Base-by-base conservation (phyloP, 2,888 invertebrate species). In the Ferrisia virgata region DNA sequence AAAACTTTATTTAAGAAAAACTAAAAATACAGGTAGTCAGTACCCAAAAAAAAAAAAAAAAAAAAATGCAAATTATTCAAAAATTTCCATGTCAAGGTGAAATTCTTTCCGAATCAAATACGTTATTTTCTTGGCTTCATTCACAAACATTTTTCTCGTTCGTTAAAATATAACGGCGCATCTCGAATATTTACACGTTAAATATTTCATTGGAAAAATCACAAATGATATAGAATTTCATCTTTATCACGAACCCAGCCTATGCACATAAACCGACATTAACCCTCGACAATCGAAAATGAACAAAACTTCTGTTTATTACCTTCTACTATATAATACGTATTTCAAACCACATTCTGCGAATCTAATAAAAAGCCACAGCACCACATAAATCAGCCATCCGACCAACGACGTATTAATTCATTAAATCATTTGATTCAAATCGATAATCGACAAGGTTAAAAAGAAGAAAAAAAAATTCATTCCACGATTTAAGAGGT, bases 371-470 rank as follows among this genome's bases (percentile, higher is more conserved):
- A 8, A 47, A 47, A 47, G n/a, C 36, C 36, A 36, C 36, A 47
- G 4, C 47, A 64, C 28, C 58, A 64, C 58, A 64, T 47, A 47
- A 47, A 47, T 47, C 58, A 64, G 25, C 13, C 58, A 13, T 25
- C 9, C 28, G 58, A 39, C 39, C n/a, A n/a, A 11, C 39, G 39
- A 64, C 58, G 58, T 13, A 64, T 64, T 64, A 64, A 64, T 64
- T 64, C 28, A 64, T 28, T 28, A 64, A 64, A 64, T 64, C 58
- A 25, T 9, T 64, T n/a, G 1, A 28, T 22, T 6, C 28, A 25
- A 64, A 64, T 64, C 58, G 8, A 64, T 64, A 64, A 64, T 64
- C 58, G 58, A 64, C 58, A 64, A 64, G 58, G 58, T 64, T 64
- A 25, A 28, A 64, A 13, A 64, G 11, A 39, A n/a, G n/a, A 3